phyloP scores from a whole-genome alignment of 2,888 invertebrate genomes.

The Folsomia candida region DNA sequence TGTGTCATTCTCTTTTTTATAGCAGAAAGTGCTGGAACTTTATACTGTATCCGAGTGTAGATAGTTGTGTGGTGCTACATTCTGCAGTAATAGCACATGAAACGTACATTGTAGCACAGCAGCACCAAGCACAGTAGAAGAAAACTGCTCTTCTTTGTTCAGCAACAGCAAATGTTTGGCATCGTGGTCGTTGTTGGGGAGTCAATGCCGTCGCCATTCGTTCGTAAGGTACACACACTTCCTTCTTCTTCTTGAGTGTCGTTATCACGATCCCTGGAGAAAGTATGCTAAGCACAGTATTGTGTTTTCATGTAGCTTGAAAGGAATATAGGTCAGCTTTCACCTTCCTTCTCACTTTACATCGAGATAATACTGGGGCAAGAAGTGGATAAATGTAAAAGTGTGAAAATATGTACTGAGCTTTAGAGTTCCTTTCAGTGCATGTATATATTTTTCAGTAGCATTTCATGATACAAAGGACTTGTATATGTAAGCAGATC shows the following conservation, averaged over 20 bases:
- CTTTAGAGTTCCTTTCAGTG: no score
- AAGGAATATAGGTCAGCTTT: background rate
- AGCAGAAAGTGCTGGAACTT: background rate
- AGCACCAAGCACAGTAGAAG: background rate
- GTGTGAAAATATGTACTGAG: background rate
- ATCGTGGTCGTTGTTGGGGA: no score
- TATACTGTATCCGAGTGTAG: background rate
- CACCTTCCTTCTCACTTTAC: background rate
- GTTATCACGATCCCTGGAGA: background rate
- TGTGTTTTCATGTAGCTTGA: background rate
- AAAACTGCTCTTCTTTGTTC: background rate
- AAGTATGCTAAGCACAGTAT: background rate
- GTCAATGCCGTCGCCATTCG: no score
- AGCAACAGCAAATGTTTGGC: background rate
- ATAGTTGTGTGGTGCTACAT: background rate
- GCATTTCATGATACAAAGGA: no score
- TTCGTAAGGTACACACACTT: no score
- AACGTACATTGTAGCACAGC: background rate
- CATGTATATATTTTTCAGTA: no score
- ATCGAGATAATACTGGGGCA: background rate
- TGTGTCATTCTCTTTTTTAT: background rate
- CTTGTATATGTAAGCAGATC: no score
- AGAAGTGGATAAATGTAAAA: background rate
- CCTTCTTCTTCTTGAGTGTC: background rate
- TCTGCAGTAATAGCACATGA: no score